These are phyloP conservation scores for Dryobotodes eremita DNA, from an alignment of 2,888 invertebrate species.

Conservation along the genomic window DNA sequence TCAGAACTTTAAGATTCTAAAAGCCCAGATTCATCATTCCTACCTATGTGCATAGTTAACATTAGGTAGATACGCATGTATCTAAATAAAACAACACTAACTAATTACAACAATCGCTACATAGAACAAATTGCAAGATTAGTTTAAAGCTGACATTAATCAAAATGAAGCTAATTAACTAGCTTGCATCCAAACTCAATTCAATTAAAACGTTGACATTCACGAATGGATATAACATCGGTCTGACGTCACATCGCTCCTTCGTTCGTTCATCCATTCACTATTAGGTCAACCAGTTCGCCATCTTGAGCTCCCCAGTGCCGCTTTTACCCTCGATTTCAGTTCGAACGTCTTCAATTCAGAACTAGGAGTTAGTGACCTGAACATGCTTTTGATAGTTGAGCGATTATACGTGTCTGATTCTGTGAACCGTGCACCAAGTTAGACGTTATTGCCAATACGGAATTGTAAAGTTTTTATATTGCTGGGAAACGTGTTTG, in stretches of 20 bases:
- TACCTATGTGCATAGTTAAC: background rate
- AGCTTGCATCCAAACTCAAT: constrained; percentile 21
- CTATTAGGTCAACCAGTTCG: constrained; percentile 66
- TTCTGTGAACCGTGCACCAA: constrained; percentile 58
- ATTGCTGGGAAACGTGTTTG: constrained; percentile 9
- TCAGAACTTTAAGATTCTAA: background rate
- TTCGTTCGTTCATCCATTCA: constrained; percentile 63
- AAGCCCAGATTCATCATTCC: background rate
- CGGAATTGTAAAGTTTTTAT: constrained; percentile 55
- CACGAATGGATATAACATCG: constrained; percentile 24
- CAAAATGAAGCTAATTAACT: constrained; percentile 27
- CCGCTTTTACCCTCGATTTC: constrained; percentile 78
- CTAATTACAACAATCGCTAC: background rate
- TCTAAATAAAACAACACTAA: background rate
- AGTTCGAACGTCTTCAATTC: constrained; percentile 77
- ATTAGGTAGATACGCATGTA: background rate
- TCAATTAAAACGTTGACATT: constrained; percentile 43
- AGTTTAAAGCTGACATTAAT: background rate
- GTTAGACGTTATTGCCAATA: constrained; percentile 56
- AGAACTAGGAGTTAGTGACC: constrained; percentile 80
- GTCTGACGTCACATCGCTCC: constrained; percentile 34
- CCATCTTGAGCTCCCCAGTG: constrained; percentile 69
- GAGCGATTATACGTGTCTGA: constrained; percentile 77
- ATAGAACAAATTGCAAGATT: background rate
- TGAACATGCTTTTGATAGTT: constrained; percentile 83